These are phyloP conservation scores for Rhaphigaster nebulosa DNA, from an alignment of 2,888 invertebrate species.

Conservation along the genomic window DNA sequence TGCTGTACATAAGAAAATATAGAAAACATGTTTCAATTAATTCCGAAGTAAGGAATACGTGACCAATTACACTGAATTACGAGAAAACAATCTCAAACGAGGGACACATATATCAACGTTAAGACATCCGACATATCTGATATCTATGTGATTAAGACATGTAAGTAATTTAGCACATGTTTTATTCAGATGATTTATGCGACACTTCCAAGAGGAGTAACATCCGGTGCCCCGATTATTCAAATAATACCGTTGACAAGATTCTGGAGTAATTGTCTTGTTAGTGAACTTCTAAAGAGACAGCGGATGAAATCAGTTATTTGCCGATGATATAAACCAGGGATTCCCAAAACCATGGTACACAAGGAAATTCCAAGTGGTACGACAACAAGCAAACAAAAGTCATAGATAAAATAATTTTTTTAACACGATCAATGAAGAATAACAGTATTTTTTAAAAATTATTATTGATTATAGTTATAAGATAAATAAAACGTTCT, in stretches of 20 bases:
- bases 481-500: too few species aligned
- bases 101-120: not conserved
- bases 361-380: too few species aligned
- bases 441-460: too few species aligned
- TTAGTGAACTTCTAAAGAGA: too few species aligned
- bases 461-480: too few species aligned
- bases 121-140: not conserved
- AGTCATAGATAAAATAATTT: too few species aligned
- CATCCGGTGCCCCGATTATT: not conserved
- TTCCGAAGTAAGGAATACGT: not conserved
- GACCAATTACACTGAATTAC: not conserved
- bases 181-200: not conserved
- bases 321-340: too few species aligned
- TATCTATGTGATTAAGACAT: not conserved
- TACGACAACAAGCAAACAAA: too few species aligned
- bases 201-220: not conserved
- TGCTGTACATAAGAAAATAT: not conserved
- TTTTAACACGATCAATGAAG: too few species aligned
- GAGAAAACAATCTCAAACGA: not conserved
- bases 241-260: not conserved
- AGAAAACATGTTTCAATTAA: not conserved
- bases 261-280: too few species aligned
- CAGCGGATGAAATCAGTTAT: too few species aligned
- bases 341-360: too few species aligned
- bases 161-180: not conserved